Conservation (phyloP, 2,888 invertebrate species). For the Acleris cristana region DNA sequence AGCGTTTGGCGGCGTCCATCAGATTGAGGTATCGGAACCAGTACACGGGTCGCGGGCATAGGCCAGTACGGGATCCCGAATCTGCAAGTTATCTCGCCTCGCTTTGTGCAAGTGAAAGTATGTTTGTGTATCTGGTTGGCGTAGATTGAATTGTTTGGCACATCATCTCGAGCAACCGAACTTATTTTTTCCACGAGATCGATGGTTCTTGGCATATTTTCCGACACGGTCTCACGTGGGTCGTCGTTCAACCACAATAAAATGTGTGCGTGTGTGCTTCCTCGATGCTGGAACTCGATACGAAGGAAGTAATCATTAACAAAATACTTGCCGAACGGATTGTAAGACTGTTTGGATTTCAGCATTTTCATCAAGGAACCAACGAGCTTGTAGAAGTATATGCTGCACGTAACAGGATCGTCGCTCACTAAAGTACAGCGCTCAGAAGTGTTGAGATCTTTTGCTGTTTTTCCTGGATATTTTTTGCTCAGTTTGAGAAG, state of each 20-base stretch:
- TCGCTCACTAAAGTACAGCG: slow-evolving; percentile 44
- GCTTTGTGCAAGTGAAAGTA: slow-evolving; percentile 45
- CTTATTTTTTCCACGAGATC: slow-evolving; percentile 52
- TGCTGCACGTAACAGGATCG: slow-evolving; percentile 53
- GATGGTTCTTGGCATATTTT: slow-evolving; percentile 53
- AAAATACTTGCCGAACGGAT: slow-evolving; percentile 51
- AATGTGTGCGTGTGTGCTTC: slow-evolving; percentile 62
- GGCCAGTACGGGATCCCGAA: slow-evolving; percentile 55
- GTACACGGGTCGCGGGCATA: slow-evolving; percentile 48
- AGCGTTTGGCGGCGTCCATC: slow-evolving; percentile 48
- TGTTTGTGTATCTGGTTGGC: slow-evolving; percentile 48
- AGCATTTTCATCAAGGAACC: slow-evolving; percentile 48
- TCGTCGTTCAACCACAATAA: slow-evolving; percentile 60
- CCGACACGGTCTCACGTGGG: slow-evolving; percentile 51
- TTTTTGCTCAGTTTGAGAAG: slow-evolving; percentile 53
- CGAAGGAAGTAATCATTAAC: slow-evolving; percentile 55
- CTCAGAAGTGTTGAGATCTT: slow-evolving; percentile 45
- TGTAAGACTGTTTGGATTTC: slow-evolving; percentile 44
- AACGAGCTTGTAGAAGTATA: slow-evolving; percentile 53
- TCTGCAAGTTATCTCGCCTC: slow-evolving; percentile 46
- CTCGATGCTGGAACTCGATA: slow-evolving; percentile 61
- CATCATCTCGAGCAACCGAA: slow-evolving; percentile 48
- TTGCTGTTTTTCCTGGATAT: slow-evolving; percentile 43
- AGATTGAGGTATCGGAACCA: slow-evolving; percentile 52
- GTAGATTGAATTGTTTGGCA: slow-evolving; percentile 47